Evolutionary conservation across 2,797 vertebrate species (phyloP), one percentile per base, ranked within the genome.

Genomic region (Schizopygopsis pylzovi): DNA sequence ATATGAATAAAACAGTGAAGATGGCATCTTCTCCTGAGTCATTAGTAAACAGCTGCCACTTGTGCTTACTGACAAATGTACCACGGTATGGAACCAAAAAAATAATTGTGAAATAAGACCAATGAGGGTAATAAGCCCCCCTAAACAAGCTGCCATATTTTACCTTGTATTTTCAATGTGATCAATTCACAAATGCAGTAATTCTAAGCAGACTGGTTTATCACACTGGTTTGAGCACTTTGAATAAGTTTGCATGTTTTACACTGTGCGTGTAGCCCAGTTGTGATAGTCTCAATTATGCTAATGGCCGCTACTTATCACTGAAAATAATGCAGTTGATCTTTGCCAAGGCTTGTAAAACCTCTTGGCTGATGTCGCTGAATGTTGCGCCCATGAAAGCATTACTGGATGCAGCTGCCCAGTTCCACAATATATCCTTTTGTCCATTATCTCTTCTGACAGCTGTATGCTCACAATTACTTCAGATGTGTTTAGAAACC

Each of bases 291-390:
- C 54, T 63, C 39, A 61, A 45, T 61, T 77, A 67, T 52, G 72
- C 33, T 77, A 65, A 77, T 52, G 15, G 9, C 0, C 0, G 15
- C 56, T 52, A 33, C 45, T 83, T 77, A 84, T 78, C 73, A 84
- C 61, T 25, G 82, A 68, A 15, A 52, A 18, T 76, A 83, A 65
- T 65, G 45, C 12, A 10, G 61, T 54, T 52, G 59, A 84, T 84
- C 61, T 84, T 84, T 71, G 49, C 65, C 39, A 79, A 85, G 65
- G 52, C 75, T 70, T 71, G 37, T 85, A 79, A 79, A 79, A 77
- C 61, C 28, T 77, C 72, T 84, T 84, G 56, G 59, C 61, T 59
- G 65, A 39, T 70, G 63, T 47, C 13, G 15, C 33, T 65, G 68
- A 77, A 75, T 52, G 37, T 37, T 54, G 33, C 9, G 16, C 37